Conservation (phyloP, 2,113 vertebrate species). For the Peucedramus taeniatus region DNA sequence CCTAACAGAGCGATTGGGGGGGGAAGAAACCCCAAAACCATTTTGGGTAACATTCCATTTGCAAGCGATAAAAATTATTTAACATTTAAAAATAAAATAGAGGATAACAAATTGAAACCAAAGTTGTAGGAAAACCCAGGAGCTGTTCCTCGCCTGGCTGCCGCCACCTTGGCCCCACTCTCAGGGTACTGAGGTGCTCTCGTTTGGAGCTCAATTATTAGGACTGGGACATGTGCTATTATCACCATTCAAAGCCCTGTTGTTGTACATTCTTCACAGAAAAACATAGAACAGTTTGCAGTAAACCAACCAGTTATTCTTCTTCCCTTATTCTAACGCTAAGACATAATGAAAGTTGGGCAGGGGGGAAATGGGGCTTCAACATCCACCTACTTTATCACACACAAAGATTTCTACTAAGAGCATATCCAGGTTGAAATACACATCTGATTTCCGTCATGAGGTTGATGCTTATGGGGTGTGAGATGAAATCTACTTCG, state of each 20-base stretch:
- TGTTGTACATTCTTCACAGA: slow-evolving; percentile 34
- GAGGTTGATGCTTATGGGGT: slow-evolving; percentile 21
- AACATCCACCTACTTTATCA: slow-evolving; percentile 52
- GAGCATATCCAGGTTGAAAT: slow-evolving; percentile 47
- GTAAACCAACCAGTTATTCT: not conserved
- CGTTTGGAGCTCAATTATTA: not conserved
- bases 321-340: slow-evolving; percentile 35
- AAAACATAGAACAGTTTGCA: not conserved
- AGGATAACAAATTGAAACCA: not conserved
- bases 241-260: not conserved
- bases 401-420: slow-evolving; percentile 43
- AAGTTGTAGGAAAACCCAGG: not conserved
- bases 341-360: not conserved
- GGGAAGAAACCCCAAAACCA: not conserved
- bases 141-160: not conserved
- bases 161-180: rapidly evolving
- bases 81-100: not conserved
- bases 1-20: not conserved
- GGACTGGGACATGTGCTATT: not conserved
- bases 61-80: slow-evolving; percentile 4
- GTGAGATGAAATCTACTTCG: not conserved
- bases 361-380: not conserved
- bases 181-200: not conserved
- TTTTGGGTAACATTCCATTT: not conserved
- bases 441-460: not conserved